A percentile compares a stretch with the other conserved stretches of the same genome.
These are phyloP conservation scores for Plectrocnemia conspersa DNA, from an alignment of 1,140 invertebrate species.

Conservation along the genomic window DNA sequence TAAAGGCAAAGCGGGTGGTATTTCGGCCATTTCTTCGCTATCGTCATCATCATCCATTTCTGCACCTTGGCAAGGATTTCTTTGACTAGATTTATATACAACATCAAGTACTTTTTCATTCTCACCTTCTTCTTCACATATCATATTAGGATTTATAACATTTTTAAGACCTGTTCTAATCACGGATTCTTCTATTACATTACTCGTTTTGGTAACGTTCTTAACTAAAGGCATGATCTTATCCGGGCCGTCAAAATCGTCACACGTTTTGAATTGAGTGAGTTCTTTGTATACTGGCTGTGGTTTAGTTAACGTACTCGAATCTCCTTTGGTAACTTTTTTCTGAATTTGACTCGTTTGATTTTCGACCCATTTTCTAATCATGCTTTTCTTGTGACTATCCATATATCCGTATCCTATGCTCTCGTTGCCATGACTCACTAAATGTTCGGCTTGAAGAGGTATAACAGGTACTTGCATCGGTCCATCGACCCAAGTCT, in stretches of 20 bases:
- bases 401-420: conserved; percentile 82
- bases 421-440: conserved; percentile 45
- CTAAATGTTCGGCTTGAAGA: conserved; percentile 47
- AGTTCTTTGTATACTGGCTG: conserved; percentile 55
- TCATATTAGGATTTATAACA: conserved; percentile 45
- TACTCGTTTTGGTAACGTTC: conserved; percentile 47
- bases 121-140: conserved; percentile 49
- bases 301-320: conserved; percentile 40
- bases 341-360: conserved; percentile 73
- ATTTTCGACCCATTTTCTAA: conserved; percentile 89
- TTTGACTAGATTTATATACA: conserved; percentile 15
- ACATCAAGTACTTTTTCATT: conserved; percentile 16
- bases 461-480: conserved; percentile 51
- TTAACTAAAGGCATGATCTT: conserved; percentile 49
- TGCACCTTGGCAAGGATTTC: conserved; percentile 1
- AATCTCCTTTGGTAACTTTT: conserved; percentile 47
- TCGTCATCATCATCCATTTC: conserved; percentile 64
- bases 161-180: conserved; percentile 56
- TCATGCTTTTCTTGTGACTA: conserved; percentile 87
- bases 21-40: conserved; percentile 64
- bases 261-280: conserved; percentile 59
- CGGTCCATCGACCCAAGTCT: conserved; percentile 94
- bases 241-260: conserved; percentile 50
- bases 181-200: conserved; percentile 54
- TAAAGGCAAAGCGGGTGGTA: conserved; percentile 68